These are phyloP conservation scores for Diachasmimorpha longicaudata DNA, from an alignment of 1,140 invertebrate genomes.

Conservation along the genomic window DNA sequence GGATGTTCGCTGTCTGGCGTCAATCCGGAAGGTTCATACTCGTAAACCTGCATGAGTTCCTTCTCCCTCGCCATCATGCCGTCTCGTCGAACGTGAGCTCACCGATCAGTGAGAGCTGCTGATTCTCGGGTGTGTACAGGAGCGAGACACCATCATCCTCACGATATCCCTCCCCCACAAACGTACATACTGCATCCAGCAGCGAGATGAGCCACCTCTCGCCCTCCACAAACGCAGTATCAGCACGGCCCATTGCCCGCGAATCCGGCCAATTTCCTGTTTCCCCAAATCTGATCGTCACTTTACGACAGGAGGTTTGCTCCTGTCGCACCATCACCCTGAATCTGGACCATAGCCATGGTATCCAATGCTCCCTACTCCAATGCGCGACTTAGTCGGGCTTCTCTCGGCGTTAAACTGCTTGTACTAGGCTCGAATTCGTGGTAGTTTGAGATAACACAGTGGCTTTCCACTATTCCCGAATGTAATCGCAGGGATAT, in stretches of 20 bases:
- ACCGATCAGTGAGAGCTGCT: background rate
- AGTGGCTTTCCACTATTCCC: conserved; percentile 30
- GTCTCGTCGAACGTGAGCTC: background rate
- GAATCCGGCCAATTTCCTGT: conserved; percentile 62
- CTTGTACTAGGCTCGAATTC: conserved; percentile 2
- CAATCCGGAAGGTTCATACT: conserved; percentile 17
- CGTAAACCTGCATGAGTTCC: conserved; percentile 10
- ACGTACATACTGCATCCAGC: background rate
- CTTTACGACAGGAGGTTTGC: conserved; percentile 60
- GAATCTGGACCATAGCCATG: background rate
- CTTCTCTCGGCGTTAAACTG: conserved; percentile 2
- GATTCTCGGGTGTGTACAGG: background rate
- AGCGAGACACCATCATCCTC: background rate
- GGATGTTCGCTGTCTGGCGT: conserved; percentile 18
- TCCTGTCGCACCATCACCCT: conserved; percentile 2
- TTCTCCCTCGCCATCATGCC: background rate
- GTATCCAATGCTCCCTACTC: background rate
- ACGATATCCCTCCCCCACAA: background rate
- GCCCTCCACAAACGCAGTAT: conserved; percentile 35
- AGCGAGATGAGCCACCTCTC: background rate
- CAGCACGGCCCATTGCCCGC: conserved; percentile 62
- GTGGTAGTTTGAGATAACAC: conserved; percentile 30
- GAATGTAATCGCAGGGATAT: conserved; percentile 5
- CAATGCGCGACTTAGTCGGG: background rate
- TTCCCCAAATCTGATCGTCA: conserved; percentile 59